A percentile compares a stretch with the other conserved stretches of the same genome.
These are phyloP conservation scores for Hybos culiciformis DNA, from an alignment of 2,888 invertebrate species.

Conservation along the genomic window DNA sequence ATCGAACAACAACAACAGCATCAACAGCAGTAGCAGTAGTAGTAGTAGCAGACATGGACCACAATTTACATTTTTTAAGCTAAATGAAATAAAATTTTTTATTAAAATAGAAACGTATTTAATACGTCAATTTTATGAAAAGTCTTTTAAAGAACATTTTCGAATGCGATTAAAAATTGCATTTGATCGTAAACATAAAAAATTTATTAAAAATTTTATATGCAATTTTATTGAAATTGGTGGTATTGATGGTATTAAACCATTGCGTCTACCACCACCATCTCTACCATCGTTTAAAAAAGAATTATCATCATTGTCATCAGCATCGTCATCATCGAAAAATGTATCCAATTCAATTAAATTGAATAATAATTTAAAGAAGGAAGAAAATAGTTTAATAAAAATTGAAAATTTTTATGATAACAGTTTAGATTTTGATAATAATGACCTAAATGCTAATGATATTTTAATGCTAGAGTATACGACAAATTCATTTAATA, in stretches of 20 bases:
- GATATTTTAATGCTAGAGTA: slow-evolving; percentile 1
- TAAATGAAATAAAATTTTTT: slow-evolving; percentile 10
- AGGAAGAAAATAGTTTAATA: neutral
- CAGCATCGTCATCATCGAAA: too few relatives aligned
- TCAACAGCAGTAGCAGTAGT: slow-evolving; percentile 18
- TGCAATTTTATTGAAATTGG: slow-evolving; percentile 29
- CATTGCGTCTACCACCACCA: too few relatives aligned
- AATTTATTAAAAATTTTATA: slow-evolving; percentile 31
- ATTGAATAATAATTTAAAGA: slow-evolving; percentile 22
- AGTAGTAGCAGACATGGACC: slow-evolving; percentile 5
- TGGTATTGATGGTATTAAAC: slow-evolving; percentile 15
- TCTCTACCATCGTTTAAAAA: too few relatives aligned
- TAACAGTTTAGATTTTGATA: neutral
- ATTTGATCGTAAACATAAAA: slow-evolving; percentile 28
- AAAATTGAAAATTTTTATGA: neutral
- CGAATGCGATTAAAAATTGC: slow-evolving; percentile 29
- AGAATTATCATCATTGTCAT: too few relatives aligned
- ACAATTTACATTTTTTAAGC: slow-evolving; percentile 9
- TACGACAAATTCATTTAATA: neutral
- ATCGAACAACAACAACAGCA: slow-evolving; percentile 12
- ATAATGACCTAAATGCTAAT: neutral
- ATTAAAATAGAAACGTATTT: slow-evolving; percentile 10
- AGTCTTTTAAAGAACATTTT: slow-evolving; percentile 32
- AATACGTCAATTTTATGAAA: slow-evolving; percentile 32
- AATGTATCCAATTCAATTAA: slow-evolving; percentile 21